Evolutionary conservation across 2,113 vertebrate species (phyloP), one percentile per base, ranked within the genome.

Genomic region (Xiphophorus maculatus): DNA sequence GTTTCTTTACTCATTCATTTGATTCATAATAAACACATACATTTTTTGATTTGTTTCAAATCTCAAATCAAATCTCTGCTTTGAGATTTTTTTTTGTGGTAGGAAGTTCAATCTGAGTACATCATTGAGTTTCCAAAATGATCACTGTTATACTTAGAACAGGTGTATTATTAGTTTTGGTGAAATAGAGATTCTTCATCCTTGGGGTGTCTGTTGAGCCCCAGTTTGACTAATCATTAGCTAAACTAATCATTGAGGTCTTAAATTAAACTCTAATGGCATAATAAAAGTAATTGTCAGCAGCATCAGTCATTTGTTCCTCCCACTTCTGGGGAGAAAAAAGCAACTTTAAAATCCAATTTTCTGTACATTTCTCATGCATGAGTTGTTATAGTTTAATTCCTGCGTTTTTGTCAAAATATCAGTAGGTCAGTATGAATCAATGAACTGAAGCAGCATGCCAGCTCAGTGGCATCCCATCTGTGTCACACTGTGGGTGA

Each of bases 391-490:
- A 22, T 42, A 48, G 40, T 77, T 75, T 37, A 48, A 61, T 4
- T 9, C 61, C 42, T 25, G 58, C 71, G 75, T 58, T 85, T 40
- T 69, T 86, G 73, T 74, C 62, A 87, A 84, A 86, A 77, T 73
- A 68, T 74, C 42, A 66, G 0, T 2, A 75, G 81, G 86, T 87
- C 76, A 84, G 80, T 66, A 69, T 80, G 88, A 92, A 88, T 90
- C 83, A 88, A 79, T 88, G 88, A 88, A 87, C 69, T 62, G 40
- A 77, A 74, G 4, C 42, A 51, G 68, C 2, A 14, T 54, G 82
- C 88, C 89, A 84, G 73, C 37, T 77, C 70, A 54, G 32, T 44
- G 69, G 79, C n/a, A 65, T 69, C 75, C 88, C 86, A 92, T 89
- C 89, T 89, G 83, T 70, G 86, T 69, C 67, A 44, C 76, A 10